Base-by-base conservation (phyloP, 2,113 vertebrate species). In the Psettodes erumei region DNA sequence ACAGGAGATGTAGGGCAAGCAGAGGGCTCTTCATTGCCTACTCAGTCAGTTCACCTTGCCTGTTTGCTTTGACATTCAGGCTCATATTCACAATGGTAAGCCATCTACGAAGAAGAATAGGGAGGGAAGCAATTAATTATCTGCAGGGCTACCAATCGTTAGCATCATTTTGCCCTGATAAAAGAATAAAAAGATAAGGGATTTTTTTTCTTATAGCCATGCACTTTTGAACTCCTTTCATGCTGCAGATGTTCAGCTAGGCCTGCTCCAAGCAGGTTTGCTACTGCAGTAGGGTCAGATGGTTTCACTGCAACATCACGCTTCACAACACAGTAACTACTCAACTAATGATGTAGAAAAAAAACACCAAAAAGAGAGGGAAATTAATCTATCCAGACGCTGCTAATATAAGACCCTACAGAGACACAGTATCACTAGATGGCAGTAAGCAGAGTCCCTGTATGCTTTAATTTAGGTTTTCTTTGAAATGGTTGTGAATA, bases 11-110 rank as follows among this genome's bases (percentile, higher is more conserved):
- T 38, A 75, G 80, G 70, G 45, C 69, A 62, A 82, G 54, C 61
- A 42, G 75, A 83, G 88, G 50, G 84, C 88, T 82, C 86, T 90
- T 84, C 81, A 86, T 58, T 9, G 51, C 53, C 72, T 48, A 51
- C 72, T 71, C 79, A 82, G 38, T 59, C 53, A 54, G 64, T 84
- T 62, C 74, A 77, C 63, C 89, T 76, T 85, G 72, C 74, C 84
- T 85, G 77, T 90, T 87, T 86, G 84, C 85, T 53, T 55, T 73
- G 76, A 86, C 81, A 75, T 77, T 82, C 74, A 82, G 65, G 69
- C 67, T 79, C 58, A 70, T 15, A 60, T 74, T 76, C 69, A 81
- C 70, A 61, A 69, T 42, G n/a, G 38, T 19, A 33, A 76, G 23
- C 63, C 47, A 69, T 83, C 71, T 25, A 9, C 1, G 0, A 35